A percentile compares a stretch with the other conserved stretches of the same genome.
Conservation (phyloP, 37 sponge, comb jelly and placozoan genomes). For the Agelas oroides region DNA sequence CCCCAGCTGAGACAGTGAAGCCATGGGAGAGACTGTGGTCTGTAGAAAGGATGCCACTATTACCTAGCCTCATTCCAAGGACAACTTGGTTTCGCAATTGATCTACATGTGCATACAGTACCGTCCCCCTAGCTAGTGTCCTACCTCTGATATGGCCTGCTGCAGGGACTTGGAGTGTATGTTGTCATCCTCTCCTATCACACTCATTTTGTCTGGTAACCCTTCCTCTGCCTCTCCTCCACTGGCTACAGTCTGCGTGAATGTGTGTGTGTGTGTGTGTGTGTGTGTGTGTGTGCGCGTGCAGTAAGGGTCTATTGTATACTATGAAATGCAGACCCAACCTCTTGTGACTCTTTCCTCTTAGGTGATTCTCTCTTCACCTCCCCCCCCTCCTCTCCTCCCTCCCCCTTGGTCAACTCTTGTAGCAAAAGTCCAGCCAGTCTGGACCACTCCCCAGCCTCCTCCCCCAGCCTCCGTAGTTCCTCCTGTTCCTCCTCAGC, state of each 20-base stretch:
- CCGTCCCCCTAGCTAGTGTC: too few relatives aligned
- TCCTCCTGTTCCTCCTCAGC: constrained; percentile 50
- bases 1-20: constrained; percentile 33
- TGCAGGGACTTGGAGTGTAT: constrained; percentile 56
- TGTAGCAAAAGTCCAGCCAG: constrained; percentile 33
- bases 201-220: constrained; percentile 41
- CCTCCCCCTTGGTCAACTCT: not conserved
- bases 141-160: constrained; percentile 52
- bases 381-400: constrained; percentile 3
- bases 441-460: constrained; percentile 59
- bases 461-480: constrained; percentile 34
- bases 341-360: too few relatives aligned
- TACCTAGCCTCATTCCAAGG: too few relatives aligned
- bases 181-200: constrained; percentile 65
- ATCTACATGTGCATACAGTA: too few relatives aligned
- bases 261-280: too few relatives aligned
- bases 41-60: not conserved
- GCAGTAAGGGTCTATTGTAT: not conserved
- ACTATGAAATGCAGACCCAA: too few relatives aligned
- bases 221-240: not conserved
- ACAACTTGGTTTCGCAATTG: too few relatives aligned
- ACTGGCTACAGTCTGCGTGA: not conserved
- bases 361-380: not conserved
- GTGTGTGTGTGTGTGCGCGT: too few relatives aligned
- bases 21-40: constrained; percentile 16